Base-by-base conservation (phyloP, 2,113 vertebrate species). In the Sinocyclocheilus grahami region DNA sequence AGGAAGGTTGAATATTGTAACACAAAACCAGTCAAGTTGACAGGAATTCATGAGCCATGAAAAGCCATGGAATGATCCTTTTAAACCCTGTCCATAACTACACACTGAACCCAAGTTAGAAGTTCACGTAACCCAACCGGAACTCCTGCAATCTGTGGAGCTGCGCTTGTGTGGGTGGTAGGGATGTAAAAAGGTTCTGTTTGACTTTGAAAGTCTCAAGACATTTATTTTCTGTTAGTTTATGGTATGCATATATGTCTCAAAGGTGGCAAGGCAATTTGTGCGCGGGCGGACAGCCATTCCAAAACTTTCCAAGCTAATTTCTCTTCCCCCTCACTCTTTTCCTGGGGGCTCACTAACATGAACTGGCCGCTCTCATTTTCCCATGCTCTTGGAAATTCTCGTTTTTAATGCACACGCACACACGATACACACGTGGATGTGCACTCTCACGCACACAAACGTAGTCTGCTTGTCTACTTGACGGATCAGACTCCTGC, bases 301-400 rank as follows among this genome's bases (percentile, higher is more conserved):
- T 85, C 83, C 48, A 71, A 80, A 88, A 86, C 83, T 84, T 62
- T 81, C 65, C 42, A 22, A 63, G 76, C 60, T 27, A 37, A 39
- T 72, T 63, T 60, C 60, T 85, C 33, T 63, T 30, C 77, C 72
- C 27, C 24, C 65, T 85, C 74, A 83, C 85, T 83, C 42, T n/a
- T 74, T 74, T 83, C 79, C 89, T 60, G 22, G 78, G 71, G 85
- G 53, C 7, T 37, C 62, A 46, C 51, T 83, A 76, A 87, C 83
- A 76, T 30, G 63, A 78, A 58, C 78, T 78, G 74, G 74, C 72
- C 53, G 72, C 55, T 80, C 48, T 65, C 10, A 79, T 60, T 90
- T 90, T 90, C 89, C 78, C 89, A 90, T 74, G 87, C 87, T 87
- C 74, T 85, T 72, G 75, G 78, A 79, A 88, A 55, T 63, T 67